Evolutionary conservation across 2,888 invertebrate species (phyloP).

Genomic region (Dynastes hyllus): DNA sequence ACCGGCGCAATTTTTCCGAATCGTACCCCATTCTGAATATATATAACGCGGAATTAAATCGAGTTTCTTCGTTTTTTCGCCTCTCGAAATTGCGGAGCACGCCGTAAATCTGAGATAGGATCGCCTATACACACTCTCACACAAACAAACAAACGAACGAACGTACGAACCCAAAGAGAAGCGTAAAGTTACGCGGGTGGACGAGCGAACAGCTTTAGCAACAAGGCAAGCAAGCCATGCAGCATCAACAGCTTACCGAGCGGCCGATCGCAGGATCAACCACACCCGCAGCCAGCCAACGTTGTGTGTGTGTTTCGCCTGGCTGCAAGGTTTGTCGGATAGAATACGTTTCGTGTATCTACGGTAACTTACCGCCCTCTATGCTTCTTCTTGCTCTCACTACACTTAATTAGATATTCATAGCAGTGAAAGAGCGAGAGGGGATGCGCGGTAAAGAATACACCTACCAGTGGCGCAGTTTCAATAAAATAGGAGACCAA

Average conservation of each 20-base stretch:
- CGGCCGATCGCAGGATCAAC: slow-evolving; percentile 5
- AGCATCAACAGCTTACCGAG: slow-evolving; percentile 41
- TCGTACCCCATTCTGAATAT: slow-evolving; percentile 34
- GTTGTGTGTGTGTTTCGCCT: not conserved
- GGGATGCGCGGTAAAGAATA: not conserved
- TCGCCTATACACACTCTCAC: slow-evolving; percentile 47
- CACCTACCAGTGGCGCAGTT: slow-evolving; percentile 14
- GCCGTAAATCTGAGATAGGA: slow-evolving; percentile 54
- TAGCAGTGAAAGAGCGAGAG: slow-evolving; percentile 16
- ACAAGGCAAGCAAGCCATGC: slow-evolving; percentile 4
- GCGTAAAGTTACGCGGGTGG: slow-evolving; percentile 29
- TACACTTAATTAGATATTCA: slow-evolving; percentile 48
- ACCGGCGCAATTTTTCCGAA: slow-evolving; percentile 20
- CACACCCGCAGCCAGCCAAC: slow-evolving; percentile 15
- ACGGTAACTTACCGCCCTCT: slow-evolving; percentile 50
- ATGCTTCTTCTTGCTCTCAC: slow-evolving; percentile 33
- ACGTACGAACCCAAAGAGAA: slow-evolving; percentile 16
- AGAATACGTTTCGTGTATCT: slow-evolving; percentile 45
- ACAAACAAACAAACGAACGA: not conserved
- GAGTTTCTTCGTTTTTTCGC: slow-evolving; percentile 40
- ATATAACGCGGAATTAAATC: slow-evolving; percentile 45
- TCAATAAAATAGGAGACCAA: not conserved
- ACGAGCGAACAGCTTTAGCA: slow-evolving; percentile 11
- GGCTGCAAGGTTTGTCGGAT: slow-evolving; percentile 30
- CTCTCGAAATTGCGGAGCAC: slow-evolving; percentile 47